A percentile compares a stretch with the other conserved stretches of the same genome.
These are phyloP conservation scores for Eidolon dupreanum DNA, from an alignment of 2,797 vertebrate genomes.

Conservation along the genomic window DNA sequence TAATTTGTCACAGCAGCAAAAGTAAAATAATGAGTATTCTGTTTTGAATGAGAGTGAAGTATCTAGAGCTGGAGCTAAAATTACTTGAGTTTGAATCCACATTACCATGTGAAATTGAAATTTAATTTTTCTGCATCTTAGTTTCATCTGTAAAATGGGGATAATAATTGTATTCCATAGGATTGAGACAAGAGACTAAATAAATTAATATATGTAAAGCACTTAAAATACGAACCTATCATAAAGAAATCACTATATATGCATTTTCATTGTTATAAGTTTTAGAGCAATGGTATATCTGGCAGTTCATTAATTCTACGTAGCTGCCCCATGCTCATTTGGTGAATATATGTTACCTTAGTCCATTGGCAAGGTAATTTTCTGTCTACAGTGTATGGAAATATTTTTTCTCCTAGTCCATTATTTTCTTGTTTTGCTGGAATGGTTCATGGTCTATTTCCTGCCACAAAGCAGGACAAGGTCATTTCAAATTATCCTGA, in stretches of 20 bases:
- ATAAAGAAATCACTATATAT: background rate
- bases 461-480: background rate
- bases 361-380: background rate
- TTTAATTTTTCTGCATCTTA: background rate
- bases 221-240: background rate
- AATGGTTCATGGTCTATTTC: background rate
- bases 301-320: background rate
- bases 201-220: background rate
- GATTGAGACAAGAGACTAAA: background rate
- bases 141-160: background rate
- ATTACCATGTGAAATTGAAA: background rate
- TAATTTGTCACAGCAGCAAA: background rate
- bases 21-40: background rate
- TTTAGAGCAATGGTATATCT: background rate
- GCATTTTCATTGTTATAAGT: background rate
- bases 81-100: background rate
- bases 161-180: background rate
- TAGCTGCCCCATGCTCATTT: background rate
- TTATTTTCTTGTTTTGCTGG: background rate
- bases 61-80: background rate
- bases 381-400: background rate
- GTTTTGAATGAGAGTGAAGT: background rate
- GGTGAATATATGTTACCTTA: background rate
- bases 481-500: conserved; percentile 20
- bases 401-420: background rate